Evolutionary conservation across 2,888 invertebrate species (phyloP), one percentile per base, ranked within the genome.

Genomic region (Allophyes oxyacanthae): DNA sequence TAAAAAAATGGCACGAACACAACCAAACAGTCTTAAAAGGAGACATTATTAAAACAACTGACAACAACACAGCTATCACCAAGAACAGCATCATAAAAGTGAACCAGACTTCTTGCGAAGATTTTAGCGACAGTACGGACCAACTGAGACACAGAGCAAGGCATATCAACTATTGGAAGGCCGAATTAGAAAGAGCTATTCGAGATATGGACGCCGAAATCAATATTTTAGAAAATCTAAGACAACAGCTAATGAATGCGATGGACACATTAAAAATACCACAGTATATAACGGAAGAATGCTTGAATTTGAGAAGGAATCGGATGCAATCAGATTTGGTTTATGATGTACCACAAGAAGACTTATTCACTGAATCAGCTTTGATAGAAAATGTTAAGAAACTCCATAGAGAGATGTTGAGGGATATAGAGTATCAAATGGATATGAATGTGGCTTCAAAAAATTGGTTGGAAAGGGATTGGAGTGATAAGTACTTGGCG

Each of bases 401-500:
- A 48, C 81, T 95, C 0, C 95, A 97, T 40, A 88, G 91, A n/a
- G 95, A 95, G 65, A 95, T 96, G 37, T 82, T 96, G 7, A 94
- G 95, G 61, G 96, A 97, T 64, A 95, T 97, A 0, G 96, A 97
- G 53, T 91, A 94, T 46, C 97, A 97, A 82, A 89, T 97, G 74
- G 84, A 95, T 15, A 95, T 96, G 82, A 96, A 98, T 77, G 95
- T 97, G 45, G 96, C 97, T 0, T 96, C 97, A 0, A 98, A 98
- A 80, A 95, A 96, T 64, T 95, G 96, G 20, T 84, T 98, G 60
- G 98, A 98, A 90, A 95, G 95, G 65, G 98, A 98, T 83, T 98
- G 98, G 98, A 97, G 98, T 74, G 97, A 98, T 82, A 98, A 98
- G 89, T 95, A 95, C 68, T 95, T 97, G 68, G 95, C 98, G 0